Percentiles rank a stretch among this genome's conserved stretches.
These are phyloP conservation scores for Morelia viridis DNA, from an alignment of 2,797 vertebrate genomes.

Conservation along the genomic window DNA sequence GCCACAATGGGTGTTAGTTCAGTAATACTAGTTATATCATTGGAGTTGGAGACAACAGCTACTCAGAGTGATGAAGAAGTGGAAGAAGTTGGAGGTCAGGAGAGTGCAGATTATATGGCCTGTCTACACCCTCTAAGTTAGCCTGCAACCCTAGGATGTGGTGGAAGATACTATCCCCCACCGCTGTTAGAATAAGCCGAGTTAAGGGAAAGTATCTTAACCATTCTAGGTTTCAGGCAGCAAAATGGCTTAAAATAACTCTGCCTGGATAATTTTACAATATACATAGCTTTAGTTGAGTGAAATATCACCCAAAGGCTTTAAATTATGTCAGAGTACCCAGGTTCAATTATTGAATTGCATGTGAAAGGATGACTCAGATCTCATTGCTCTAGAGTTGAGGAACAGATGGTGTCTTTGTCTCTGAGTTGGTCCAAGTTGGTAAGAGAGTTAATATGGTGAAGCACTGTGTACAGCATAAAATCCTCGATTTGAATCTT, in stretches of 20 bases:
- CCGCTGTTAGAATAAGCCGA: neutral
- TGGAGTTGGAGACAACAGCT: neutral
- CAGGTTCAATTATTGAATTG: neutral
- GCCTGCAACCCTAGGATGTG: neutral
- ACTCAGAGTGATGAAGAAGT: neutral
- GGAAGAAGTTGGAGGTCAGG: neutral
- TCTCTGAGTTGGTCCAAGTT: neutral
- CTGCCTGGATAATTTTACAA: neutral
- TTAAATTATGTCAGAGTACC: neutral
- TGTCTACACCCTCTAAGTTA: neutral
- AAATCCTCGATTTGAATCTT: neutral
- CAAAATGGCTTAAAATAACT: neutral
- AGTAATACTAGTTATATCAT: neutral
- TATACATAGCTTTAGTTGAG: neutral
- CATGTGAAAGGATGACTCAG: neutral
- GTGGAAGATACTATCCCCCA: too few relatives aligned
- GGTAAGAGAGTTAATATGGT: neutral
- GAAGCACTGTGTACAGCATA: neutral
- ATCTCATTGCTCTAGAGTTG: neutral
- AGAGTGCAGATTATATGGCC: neutral
- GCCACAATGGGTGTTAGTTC: neutral
- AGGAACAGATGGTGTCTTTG: neutral
- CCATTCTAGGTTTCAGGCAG: neutral
- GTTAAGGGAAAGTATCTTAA: neutral
- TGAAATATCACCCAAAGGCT: neutral